Evolutionary conservation across 30 jellyfish, hydroid and myxozoan genomes (phyloP), one percentile per base, ranked within the genome.

Genomic region (Chironex yamaguchii): DNA sequence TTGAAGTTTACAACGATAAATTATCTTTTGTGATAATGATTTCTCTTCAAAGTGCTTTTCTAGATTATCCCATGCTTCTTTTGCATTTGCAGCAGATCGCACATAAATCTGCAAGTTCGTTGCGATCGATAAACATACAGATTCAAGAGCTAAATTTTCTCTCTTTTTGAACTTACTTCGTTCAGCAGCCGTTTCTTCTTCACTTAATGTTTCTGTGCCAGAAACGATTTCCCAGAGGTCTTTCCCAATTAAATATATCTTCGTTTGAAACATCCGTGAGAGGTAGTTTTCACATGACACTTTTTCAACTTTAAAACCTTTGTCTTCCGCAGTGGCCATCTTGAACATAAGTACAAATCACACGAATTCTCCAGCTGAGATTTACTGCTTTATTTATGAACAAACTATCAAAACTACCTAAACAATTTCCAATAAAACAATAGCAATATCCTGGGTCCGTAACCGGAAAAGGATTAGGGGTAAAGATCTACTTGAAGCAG

Each of bases 21-120:
- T 72, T 22, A 85, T 72, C 65, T 74, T 85, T 67, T 73, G 29
- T 22, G 95, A 74, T 17, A 85, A 66, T 2, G 92, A 67, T 35
- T 85, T 85, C 53, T 75, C 65, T 34, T 85, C 85, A 29, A 74
- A 85, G 75, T 85, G 95, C 28, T 58, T 53, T 21, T 52, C 76
- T 2, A 85, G 91, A 74, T 54, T 85, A n/a, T 74, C 91, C 95
- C 95, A 85, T 73, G 95, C 95, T n/a, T 50, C 95, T 66, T 73
- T 72, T 25, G 95, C 91, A 36, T 64, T 71, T 52, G 26, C 27
- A 1, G 95, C 84, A 23, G 91, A 85, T 2, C 95, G 76, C 62
- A 85, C 95, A 65, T 85, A 34, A 9, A 85, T 66, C 49, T 81
- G 92, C 0, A 81, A 49, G 62, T 66, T 66, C 34, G 92, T 66